Evolutionary conservation across 2,113 vertebrate genomes (phyloP).

Genomic region (Microtus montanus): DNA sequence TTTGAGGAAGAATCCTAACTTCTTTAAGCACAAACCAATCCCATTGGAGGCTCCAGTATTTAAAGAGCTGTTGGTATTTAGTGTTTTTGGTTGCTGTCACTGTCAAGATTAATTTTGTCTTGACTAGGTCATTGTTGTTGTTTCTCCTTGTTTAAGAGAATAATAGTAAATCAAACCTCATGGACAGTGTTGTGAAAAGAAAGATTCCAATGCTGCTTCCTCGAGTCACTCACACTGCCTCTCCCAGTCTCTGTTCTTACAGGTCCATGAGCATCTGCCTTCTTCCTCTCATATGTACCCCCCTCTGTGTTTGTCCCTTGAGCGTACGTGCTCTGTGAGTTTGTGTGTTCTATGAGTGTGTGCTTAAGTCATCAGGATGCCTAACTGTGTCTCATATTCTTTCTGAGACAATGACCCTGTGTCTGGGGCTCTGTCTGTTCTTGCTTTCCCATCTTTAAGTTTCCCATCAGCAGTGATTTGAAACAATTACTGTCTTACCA

Average conservation of each 20-base stretch:
- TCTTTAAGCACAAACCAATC: accelerated
- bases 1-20: neutral
- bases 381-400: neutral
- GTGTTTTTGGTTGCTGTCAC: neutral
- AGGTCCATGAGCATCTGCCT: neutral
- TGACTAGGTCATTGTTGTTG: neutral
- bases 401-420: neutral
- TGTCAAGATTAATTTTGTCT: neutral
- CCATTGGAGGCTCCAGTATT: neutral
- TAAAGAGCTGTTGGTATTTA: neutral
- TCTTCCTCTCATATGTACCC: neutral
- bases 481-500: neutral
- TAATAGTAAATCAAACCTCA: neutral
- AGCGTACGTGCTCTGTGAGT: neutral
- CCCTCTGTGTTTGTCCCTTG: neutral
- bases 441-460: neutral
- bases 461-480: neutral
- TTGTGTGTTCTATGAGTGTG: neutral
- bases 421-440: neutral
- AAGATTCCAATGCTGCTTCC: neutral
- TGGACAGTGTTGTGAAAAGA: neutral
- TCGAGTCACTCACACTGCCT: neutral
- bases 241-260: neutral
- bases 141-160: neutral
- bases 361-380: neutral